phyloP scores from a whole-genome alignment of 2,888 invertebrate species.

The Drosophila recens region DNA sequence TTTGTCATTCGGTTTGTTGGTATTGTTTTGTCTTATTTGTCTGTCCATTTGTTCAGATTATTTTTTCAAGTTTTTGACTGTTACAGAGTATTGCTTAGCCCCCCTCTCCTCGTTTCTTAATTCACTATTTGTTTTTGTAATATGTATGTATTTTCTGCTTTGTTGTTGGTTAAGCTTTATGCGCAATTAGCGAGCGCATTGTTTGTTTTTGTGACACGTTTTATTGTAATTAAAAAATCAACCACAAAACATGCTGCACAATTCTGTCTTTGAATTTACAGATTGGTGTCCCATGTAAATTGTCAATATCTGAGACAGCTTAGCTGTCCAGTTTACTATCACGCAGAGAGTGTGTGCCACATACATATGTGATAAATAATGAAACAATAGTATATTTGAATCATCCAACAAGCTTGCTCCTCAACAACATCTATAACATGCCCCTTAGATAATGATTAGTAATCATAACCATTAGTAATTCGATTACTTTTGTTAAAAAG shows the following conservation, averaged over 20 bases:
- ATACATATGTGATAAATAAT: constrained; percentile 16
- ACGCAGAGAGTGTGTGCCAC: constrained; percentile 25
- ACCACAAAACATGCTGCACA: constrained; percentile 43
- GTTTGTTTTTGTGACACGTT: constrained; percentile 76
- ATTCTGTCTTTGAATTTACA: constrained; percentile 23
- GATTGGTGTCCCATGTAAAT: constrained; percentile 45
- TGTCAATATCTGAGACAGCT: constrained; percentile 55
- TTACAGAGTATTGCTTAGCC: constrained; percentile 42
- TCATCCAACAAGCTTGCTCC: constrained; percentile 19
- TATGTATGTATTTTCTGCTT: constrained; percentile 21
- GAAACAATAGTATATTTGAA: constrained; percentile 22
- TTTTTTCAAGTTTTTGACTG: constrained; percentile 64
- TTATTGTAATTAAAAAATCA: constrained; percentile 75
- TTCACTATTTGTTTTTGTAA: constrained; percentile 43
- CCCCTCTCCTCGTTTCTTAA: background rate
- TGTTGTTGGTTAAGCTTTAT: constrained; percentile 55
- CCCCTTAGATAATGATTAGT: too few relatives aligned
- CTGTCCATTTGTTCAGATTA: constrained; percentile 68
- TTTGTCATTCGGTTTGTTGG: constrained; percentile 71
- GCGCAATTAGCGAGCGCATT: constrained; percentile 76
- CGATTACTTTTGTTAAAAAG: too few relatives aligned
- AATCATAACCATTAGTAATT: too few relatives aligned
- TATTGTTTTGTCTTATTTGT: constrained; percentile 52
- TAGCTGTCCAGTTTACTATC: constrained; percentile 24
- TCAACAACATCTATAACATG: constrained; percentile 9